These are phyloP conservation scores for Epinotia ramella DNA, from an alignment of 2,888 invertebrate species.

Conservation along the genomic window DNA sequence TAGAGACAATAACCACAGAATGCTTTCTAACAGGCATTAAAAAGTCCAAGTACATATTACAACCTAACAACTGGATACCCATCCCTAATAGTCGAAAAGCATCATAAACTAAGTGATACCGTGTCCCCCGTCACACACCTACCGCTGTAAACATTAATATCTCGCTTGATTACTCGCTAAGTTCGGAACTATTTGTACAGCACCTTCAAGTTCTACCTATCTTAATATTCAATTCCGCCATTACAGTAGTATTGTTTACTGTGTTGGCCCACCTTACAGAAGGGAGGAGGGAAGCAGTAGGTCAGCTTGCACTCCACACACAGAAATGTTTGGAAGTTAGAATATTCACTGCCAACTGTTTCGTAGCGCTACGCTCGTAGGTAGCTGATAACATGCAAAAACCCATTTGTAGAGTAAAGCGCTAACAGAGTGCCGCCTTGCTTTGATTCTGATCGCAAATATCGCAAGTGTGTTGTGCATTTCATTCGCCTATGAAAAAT, in stretches of 20 bases:
- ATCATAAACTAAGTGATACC: slow-evolving; percentile 8
- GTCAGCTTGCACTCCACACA: neutral
- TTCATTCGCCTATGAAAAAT: too few relatives aligned
- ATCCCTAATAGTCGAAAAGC: neutral
- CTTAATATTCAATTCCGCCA: slow-evolving; percentile 44
- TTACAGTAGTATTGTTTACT: slow-evolving; percentile 43
- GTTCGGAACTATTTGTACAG: slow-evolving; percentile 24
- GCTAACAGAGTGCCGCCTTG: too few relatives aligned
- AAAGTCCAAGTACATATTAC: neutral
- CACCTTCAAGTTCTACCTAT: slow-evolving; percentile 36
- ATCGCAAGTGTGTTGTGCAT: too few relatives aligned
- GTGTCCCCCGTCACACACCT: slow-evolving; percentile 6
- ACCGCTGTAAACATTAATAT: slow-evolving; percentile 24
- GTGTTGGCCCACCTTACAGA: slow-evolving; percentile 33
- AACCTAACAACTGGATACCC: neutral
- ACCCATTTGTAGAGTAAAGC: too few relatives aligned
- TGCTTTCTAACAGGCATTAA: too few relatives aligned
- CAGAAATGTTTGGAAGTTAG: neutral
- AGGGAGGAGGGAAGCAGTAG: neutral
- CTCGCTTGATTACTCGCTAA: slow-evolving; percentile 21
- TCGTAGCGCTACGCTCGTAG: too few relatives aligned
- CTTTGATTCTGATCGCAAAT: too few relatives aligned
- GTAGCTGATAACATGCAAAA: too few relatives aligned
- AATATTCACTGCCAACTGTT: too few relatives aligned
- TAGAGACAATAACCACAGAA: too few relatives aligned